Base-by-base conservation (phyloP, 1,140 invertebrate genomes). In the Marisa cornuarietis region DNA sequence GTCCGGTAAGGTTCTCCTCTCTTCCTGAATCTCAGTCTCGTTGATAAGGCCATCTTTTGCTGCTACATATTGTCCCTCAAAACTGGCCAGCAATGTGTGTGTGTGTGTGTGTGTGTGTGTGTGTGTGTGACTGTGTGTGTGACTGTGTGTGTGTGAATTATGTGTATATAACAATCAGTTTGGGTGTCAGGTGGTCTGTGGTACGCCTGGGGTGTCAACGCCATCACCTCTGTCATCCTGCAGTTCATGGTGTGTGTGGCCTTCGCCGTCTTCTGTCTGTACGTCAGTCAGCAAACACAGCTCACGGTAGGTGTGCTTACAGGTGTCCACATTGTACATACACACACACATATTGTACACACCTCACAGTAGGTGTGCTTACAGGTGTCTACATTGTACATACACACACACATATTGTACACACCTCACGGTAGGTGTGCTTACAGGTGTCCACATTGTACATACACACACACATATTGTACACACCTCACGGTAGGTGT, bases 1-100 rank as follows among this genome's bases (percentile, higher is more conserved):
- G 52, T 92, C 94, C 65, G 94, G 94, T 85, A 91, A 92, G 76
- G 22, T 61, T 7, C 9, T 13, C 8, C 11, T 26, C 18, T 13
- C n/a, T n/a, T n/a, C 11, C 13, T 62, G n/a, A 14, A 14, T 7
- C 52, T 24, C 9, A 2, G 9, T 58, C 11, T 58, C 52, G 52
- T 14, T 54, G 8, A 54, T 9, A 14, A 54, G 8, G 14, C 52
- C 52, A 54, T 8, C 52, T 54, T 54, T 58, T 58, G 54, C 1
- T 58, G 9, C 1, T 14, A 58, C 11, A 11, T 58, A 3, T 58
- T 24, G 22, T 65, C 20, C 63, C 24, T 7, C 66, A 16, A n/a
- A 31, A 5, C 14, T 7, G 11, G 11, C n/a, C 66, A 16, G n/a
- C 20, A 42, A 7, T 42, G 3, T 42, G 31, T 42, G 3, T 42